Evolutionary conservation across 2,888 invertebrate species (phyloP).

Genomic region (Phragmatobia fuliginosa): DNA sequence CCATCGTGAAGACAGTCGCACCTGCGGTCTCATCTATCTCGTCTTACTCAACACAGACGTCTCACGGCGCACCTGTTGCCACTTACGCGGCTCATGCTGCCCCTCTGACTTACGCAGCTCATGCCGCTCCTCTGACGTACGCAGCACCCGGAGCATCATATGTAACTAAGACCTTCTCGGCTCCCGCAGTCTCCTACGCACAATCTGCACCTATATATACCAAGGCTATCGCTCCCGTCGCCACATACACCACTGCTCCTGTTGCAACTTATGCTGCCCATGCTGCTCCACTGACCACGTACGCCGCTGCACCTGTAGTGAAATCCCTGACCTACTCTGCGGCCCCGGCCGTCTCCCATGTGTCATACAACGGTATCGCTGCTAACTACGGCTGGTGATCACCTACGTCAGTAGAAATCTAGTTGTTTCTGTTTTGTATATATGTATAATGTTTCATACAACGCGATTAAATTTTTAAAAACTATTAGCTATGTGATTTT

Average conservation of each 20-base stretch:
- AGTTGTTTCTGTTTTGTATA: constrained; percentile 76
- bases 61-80: constrained; percentile 55
- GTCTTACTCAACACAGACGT: constrained; percentile 64
- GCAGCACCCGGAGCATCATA: constrained; percentile 46
- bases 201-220: constrained; percentile 65
- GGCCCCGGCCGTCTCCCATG: constrained; percentile 87
- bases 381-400: constrained; percentile 89
- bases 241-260: constrained; percentile 77
- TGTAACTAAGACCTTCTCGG: constrained; percentile 22
- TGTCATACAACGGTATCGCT: constrained; percentile 88
- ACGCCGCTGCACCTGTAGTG: constrained; percentile 63
- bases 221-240: constrained; percentile 52
- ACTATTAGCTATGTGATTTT: constrained; percentile 7
- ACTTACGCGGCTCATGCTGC: constrained; percentile 56
- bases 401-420: constrained; percentile 64
- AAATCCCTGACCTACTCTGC: constrained; percentile 85
- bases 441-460: constrained; percentile 62
- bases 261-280: constrained; percentile 61
- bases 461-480: constrained; percentile 70
- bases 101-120: constrained; percentile 50
- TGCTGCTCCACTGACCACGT: constrained; percentile 62
- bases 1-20: constrained; percentile 70
- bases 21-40: constrained; percentile 69
- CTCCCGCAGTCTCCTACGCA: constrained; percentile 54
- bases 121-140: constrained; percentile 46